Evolutionary conservation across 2,113 vertebrate genomes (phyloP).

Genomic region (Dendropsophus ebraccatus): DNA sequence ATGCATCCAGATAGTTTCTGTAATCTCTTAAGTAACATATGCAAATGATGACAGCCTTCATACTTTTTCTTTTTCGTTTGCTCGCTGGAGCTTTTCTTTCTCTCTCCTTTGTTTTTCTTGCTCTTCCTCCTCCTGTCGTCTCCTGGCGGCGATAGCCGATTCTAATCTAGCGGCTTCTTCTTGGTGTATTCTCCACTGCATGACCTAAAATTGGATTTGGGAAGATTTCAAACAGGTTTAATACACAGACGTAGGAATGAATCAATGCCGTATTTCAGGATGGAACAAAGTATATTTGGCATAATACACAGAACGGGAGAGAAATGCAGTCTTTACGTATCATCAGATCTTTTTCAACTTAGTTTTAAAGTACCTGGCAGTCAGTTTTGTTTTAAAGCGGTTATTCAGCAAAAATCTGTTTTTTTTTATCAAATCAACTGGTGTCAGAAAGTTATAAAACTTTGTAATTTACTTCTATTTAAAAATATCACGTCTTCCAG

Average conservation of each 20-base stretch:
- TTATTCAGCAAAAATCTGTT: too few species aligned
- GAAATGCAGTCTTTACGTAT: neutral
- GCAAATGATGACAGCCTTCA: slow-evolving; percentile 22
- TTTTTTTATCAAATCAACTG: too few species aligned
- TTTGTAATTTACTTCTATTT: too few species aligned
- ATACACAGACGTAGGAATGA: neutral
- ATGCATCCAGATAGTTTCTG: slow-evolving; percentile 25
- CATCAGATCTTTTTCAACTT: neutral
- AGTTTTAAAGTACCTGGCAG: too few species aligned
- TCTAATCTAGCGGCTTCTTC: slow-evolving; percentile 84
- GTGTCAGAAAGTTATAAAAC: too few species aligned
- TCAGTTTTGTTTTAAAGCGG: too few species aligned
- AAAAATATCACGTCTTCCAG: too few species aligned
- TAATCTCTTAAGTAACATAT: neutral
- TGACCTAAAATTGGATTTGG: slow-evolving; percentile 75
- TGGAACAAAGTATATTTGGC: neutral
- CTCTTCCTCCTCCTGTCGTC: slow-evolving; percentile 77
- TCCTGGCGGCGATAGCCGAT: slow-evolving; percentile 79
- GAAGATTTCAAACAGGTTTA: slow-evolving; percentile 25
- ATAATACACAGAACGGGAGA: neutral
- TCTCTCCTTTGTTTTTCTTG: slow-evolving; percentile 76
- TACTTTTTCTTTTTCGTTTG: slow-evolving; percentile 80
- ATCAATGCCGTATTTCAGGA: neutral
- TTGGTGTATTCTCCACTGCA: slow-evolving; percentile 83
- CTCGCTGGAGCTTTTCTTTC: slow-evolving; percentile 74